Base-by-base conservation (phyloP, 2,797 vertebrate species). In the Scomberomorus guttatus region DNA sequence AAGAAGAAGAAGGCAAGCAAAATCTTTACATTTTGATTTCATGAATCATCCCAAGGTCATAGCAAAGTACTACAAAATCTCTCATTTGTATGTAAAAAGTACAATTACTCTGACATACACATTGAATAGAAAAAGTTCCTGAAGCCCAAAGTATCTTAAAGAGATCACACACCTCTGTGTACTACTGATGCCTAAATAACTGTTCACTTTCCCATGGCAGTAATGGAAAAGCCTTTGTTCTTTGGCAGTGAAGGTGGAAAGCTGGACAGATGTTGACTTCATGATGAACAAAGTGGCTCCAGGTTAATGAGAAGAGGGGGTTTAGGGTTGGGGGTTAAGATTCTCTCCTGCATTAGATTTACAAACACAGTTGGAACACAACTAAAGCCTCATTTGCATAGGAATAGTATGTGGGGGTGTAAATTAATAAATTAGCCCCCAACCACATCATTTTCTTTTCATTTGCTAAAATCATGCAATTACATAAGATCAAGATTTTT, bases 161-260 rank as follows among this genome's bases (percentile, higher is more conserved):
- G 76, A 86, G 24, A 67, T 82, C 76, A 76, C 77, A 84, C 64
- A 83, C 85, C 56, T 64, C 58, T 85, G 89, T 77, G 78, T 80
- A 85, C 75, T 71, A 61, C 79, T 84, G 72, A 88, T 94, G 84
- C 83, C 64, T 54, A 78, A 83, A 85, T 91, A 90, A 90, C 86
- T 83, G 87, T 85, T 92, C 85, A 87, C 82, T 94, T 94, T 95
- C 92, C 89, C 92, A 92, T 80, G 87, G 85, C 72, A 58, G 89
- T 90, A 87, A 90, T 94, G 94, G 93, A 95, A 95, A 92, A 83
- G 82, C 82, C 88, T 92, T 94, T 94, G 88, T 93, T 94, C 80
- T 93, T 80, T 92, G 93, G 94, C 92, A 93, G 81, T 87, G 72
- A 88, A 92, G 86, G 75, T 90, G 93, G 94, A 95, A 95, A 95